These are phyloP conservation scores for Aepyceros melampus DNA, from an alignment of 2,113 vertebrate genomes.

Conservation along the genomic window DNA sequence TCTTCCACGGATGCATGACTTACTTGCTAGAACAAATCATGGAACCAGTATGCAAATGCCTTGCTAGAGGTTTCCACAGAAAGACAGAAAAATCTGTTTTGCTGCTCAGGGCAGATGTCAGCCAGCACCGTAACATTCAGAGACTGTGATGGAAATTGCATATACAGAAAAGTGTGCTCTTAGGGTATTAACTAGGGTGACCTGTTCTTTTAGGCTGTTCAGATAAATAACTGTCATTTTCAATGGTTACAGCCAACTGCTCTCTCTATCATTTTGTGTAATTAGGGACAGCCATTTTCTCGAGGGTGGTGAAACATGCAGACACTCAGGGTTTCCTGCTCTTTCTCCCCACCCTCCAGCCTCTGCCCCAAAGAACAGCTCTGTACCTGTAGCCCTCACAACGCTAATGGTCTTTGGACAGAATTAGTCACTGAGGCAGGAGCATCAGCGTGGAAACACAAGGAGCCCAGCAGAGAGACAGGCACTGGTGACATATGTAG, in stretches of 20 bases:
- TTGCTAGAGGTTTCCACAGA: neutral
- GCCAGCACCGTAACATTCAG: neutral
- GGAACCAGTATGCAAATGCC: neutral
- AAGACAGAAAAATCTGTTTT: slow-evolving; percentile 14
- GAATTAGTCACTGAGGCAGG: neutral
- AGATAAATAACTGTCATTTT: slow-evolving; percentile 59
- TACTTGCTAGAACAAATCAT: neutral
- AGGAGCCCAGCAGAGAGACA: neutral
- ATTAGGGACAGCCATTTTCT: slow-evolving; percentile 45
- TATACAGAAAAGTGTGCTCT: neutral
- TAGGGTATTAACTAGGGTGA: slow-evolving; percentile 42
- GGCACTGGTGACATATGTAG: neutral
- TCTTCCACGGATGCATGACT: neutral
- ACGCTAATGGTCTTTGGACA: neutral
- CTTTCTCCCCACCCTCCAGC: no score
- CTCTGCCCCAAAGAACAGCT: neutral
- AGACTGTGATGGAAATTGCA: slow-evolving; percentile 9
- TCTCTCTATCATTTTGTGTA: slow-evolving; percentile 41
- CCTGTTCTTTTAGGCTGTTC: slow-evolving; percentile 54
- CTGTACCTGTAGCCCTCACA: neutral
- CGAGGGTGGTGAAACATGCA: neutral
- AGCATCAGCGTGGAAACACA: fast-evolving
- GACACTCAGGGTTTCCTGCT: neutral
- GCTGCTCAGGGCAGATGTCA: neutral
- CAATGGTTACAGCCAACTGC: slow-evolving; percentile 50